Percentiles rank a stretch among this genome's conserved stretches.
phyloP scores from a whole-genome alignment of 2,797 vertebrate species.

The Trachurus trachurus region DNA sequence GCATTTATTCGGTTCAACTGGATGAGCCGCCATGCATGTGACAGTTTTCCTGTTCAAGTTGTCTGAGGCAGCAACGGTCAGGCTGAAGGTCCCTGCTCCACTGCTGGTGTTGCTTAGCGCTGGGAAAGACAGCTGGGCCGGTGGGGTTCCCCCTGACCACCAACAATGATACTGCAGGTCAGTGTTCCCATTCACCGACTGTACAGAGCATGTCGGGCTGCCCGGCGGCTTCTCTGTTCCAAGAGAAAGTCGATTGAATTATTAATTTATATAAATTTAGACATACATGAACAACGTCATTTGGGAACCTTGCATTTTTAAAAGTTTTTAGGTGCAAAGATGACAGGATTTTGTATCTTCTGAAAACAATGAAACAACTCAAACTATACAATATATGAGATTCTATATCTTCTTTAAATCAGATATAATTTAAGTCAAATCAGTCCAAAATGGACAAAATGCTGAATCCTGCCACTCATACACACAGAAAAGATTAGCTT shows the following conservation, averaged over 20 bases:
- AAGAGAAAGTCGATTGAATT: not conserved
- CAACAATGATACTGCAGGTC: constrained; percentile 83
- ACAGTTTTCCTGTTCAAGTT: constrained; percentile 73
- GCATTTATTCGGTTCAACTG: constrained; percentile 76
- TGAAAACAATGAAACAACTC: not conserved
- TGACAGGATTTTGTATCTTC: not conserved
- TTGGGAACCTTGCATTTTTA: not conserved
- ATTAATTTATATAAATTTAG: not conserved
- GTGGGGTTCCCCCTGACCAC: constrained; percentile 84
- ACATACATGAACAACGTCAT: not conserved
- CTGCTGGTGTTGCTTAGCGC: constrained; percentile 62
- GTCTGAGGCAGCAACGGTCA: constrained; percentile 54
- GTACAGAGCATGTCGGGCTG: constrained; percentile 80
- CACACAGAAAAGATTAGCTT: not conserved
- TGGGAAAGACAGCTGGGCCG: constrained; percentile 81
- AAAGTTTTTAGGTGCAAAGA: not conserved
- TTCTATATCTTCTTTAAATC: not conserved
- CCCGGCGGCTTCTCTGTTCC: constrained; percentile 79
- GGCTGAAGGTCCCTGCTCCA: constrained; percentile 47
- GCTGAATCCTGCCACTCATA: not conserved
- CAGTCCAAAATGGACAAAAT: not conserved
- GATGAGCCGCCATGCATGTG: constrained; percentile 81
- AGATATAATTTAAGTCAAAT: not conserved
- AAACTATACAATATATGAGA: not conserved
- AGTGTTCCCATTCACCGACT: constrained; percentile 38